phyloP scores from a whole-genome alignment of 2,797 vertebrate species.

The Brachyalestes nurse region DNA sequence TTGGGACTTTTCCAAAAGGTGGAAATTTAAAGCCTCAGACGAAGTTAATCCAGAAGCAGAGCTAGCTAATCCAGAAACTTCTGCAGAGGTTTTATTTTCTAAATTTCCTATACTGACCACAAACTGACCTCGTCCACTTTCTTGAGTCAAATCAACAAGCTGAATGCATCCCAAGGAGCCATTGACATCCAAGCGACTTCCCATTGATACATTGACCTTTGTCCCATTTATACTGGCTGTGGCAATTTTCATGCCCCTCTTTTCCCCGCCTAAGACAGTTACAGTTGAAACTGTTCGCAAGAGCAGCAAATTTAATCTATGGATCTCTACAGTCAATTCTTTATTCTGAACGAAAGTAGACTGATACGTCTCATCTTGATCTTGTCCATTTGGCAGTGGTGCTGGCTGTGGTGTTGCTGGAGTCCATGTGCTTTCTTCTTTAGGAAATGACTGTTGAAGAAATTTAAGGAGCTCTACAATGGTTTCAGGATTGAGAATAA shows the following conservation, averaged over 20 bases:
- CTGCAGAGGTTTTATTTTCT: conserved; percentile 74
- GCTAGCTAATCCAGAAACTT: conserved; percentile 68
- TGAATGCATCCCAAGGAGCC: conserved; percentile 94
- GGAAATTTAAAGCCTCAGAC: conserved; percentile 90
- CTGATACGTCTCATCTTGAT: conserved; percentile 82
- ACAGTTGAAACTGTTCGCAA: conserved; percentile 87
- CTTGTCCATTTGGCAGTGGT: conserved; percentile 75
- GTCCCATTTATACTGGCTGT: conserved; percentile 95
- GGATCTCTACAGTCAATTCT: conserved; percentile 94
- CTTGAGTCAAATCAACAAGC: conserved; percentile 91
- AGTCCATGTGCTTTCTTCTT: conserved; percentile 81
- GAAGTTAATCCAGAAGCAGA: conserved; percentile 70
- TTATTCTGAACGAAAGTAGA: conserved; percentile 92
- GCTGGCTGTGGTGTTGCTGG: conserved; percentile 63
- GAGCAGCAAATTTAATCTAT: conserved; percentile 91
- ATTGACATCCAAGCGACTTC: conserved; percentile 85
- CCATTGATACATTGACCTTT: conserved; percentile 94
- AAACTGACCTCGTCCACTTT: conserved; percentile 87
- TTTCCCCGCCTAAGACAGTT: conserved; percentile 82
- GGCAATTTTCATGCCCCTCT: conserved; percentile 92
- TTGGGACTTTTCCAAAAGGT: conserved; percentile 84
- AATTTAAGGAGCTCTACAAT: conserved; percentile 96
- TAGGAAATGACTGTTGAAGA: conserved; percentile 96
- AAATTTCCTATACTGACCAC: conserved; percentile 94
- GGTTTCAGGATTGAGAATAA: conserved; percentile 97